Conservation (phyloP, 2,888 invertebrate genomes). For the Parnassius apollo region DNA sequence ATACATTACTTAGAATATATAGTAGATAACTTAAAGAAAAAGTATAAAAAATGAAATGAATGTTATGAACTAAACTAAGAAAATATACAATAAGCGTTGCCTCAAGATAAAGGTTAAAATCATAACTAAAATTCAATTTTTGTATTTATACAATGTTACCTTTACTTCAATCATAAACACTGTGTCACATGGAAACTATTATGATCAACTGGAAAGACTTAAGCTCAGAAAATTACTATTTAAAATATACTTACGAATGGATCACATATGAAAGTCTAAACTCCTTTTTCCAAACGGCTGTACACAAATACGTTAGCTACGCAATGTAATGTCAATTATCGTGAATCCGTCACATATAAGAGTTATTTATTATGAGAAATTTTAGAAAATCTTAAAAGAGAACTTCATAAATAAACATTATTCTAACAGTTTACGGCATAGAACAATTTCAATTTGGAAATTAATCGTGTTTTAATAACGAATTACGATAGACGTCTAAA, state of each 20-base stretch:
- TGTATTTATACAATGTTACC: too few relatives aligned
- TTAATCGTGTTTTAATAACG: constrained; percentile 42
- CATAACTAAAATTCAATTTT: too few relatives aligned
- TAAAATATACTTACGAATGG: neutral
- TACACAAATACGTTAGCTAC: constrained; percentile 12
- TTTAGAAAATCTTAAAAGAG: neutral
- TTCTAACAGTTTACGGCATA: neutral
- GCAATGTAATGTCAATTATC: constrained; percentile 14
- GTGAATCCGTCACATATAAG: constrained; percentile 12
- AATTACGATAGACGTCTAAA: constrained; percentile 64
- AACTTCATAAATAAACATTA: neutral
- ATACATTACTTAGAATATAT: too few relatives aligned
- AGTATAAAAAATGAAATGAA: too few relatives aligned
- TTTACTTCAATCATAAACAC: too few relatives aligned
- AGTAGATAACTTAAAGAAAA: too few relatives aligned
- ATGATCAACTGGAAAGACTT: too few relatives aligned
- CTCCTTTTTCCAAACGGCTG: constrained; percentile 6
- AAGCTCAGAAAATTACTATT: too few relatives aligned
- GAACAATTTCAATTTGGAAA: constrained; percentile 26
- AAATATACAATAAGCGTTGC: too few relatives aligned
- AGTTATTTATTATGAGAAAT: constrained; percentile 12
- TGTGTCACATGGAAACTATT: too few relatives aligned
- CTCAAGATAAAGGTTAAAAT: too few relatives aligned
- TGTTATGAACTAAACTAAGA: too few relatives aligned
- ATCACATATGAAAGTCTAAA: constrained; percentile 5